These are phyloP conservation scores for Antheraea mylitta DNA, from an alignment of 1,140 invertebrate species.

Conservation along the genomic window DNA sequence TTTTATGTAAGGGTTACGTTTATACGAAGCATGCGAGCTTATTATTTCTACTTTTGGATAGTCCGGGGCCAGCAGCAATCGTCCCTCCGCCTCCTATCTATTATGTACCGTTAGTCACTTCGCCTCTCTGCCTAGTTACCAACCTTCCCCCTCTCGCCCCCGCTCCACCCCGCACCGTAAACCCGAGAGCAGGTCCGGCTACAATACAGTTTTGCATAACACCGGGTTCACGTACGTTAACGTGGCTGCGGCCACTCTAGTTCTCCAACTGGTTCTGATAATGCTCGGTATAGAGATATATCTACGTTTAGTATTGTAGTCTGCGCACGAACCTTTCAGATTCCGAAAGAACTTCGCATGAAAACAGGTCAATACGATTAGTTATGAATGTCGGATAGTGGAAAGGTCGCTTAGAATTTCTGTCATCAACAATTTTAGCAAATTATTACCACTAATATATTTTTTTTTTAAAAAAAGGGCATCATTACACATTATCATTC, in stretches of 20 bases:
- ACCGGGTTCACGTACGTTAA: background rate
- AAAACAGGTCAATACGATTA: too few species aligned
- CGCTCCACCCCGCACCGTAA: background rate
- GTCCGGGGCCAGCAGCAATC: background rate
- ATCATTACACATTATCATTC: too few species aligned
- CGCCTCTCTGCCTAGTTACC: background rate
- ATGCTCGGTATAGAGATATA: background rate
- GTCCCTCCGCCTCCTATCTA: slow-evolving; percentile 22
- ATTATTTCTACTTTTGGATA: background rate
- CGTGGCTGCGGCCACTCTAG: background rate
- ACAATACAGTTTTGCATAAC: slow-evolving; percentile 20
- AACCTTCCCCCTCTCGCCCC: background rate
- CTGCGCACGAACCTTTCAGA: too few species aligned
- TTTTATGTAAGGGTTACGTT: background rate
- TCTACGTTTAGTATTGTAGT: too few species aligned
- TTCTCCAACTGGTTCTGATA: background rate
- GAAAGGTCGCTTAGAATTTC: too few species aligned
- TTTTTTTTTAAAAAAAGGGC: too few species aligned
- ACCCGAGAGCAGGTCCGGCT: background rate
- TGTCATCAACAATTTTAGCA: too few species aligned
- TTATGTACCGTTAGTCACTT: slow-evolving; percentile 29
- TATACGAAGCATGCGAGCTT: background rate
- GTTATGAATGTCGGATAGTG: too few species aligned
- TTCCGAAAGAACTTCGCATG: too few species aligned
- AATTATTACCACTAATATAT: too few species aligned